Conservation (phyloP, 1,140 invertebrate genomes). For the Branchinecta lynchi region DNA sequence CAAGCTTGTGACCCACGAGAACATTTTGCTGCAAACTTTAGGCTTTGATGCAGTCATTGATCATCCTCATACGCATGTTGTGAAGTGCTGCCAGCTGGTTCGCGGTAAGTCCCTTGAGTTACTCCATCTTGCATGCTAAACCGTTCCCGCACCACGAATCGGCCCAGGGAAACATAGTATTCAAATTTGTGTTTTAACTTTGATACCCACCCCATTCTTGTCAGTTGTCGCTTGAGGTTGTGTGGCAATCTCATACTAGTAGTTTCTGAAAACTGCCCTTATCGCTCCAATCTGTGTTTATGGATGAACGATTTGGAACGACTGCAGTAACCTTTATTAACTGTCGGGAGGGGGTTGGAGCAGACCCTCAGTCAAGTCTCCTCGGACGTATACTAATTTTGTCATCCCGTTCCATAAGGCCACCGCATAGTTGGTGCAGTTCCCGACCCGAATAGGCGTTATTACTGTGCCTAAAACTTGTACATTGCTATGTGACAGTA, state of each 20-base stretch:
- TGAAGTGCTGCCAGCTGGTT: constrained; percentile 82
- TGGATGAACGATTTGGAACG: too few relatives aligned
- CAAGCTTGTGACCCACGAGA: constrained; percentile 89
- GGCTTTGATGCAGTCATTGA: constrained; percentile 93
- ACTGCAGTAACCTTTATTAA: too few relatives aligned
- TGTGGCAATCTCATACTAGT: background rate
- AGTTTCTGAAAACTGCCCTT: constrained; percentile 20
- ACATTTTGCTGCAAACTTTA: constrained; percentile 83
- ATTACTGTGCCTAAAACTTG: too few relatives aligned
- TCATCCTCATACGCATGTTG: constrained; percentile 92
- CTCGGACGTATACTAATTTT: too few relatives aligned
- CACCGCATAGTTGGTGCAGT: too few relatives aligned
- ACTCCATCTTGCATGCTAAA: background rate
- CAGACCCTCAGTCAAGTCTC: too few relatives aligned
- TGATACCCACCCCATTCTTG: constrained; percentile 12
- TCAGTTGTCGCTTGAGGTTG: too few relatives aligned
- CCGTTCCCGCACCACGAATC: background rate
- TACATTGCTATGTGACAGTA: too few relatives aligned
- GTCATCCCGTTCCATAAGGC: too few relatives aligned
- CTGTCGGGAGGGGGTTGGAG: too few relatives aligned
- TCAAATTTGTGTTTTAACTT: background rate
- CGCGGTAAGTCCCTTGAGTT: constrained; percentile 44
- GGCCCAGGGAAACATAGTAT: background rate
- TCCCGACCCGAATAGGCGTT: too few relatives aligned
- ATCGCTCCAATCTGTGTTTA: constrained; percentile 17